Conservation (phyloP, 2,797 vertebrate species). For the Vespertilio murinus region DNA sequence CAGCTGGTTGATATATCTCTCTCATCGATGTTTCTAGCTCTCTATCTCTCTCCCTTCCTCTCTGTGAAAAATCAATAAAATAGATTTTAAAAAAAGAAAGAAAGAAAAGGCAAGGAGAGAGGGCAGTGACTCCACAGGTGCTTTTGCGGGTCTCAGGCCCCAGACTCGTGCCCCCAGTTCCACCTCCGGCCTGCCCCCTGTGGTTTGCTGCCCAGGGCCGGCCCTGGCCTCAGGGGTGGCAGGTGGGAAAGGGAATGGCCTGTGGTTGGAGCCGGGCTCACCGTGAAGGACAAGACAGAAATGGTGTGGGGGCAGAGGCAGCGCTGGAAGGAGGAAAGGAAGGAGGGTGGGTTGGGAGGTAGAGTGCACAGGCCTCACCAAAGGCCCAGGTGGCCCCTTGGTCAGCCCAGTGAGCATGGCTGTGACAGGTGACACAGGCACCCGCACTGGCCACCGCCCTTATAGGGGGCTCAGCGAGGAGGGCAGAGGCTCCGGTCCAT, state of each 20-base stretch:
- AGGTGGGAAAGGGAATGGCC: background rate
- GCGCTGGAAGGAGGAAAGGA: background rate
- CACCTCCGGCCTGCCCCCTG: background rate
- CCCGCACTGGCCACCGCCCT: background rate
- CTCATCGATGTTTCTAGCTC: too few relatives aligned
- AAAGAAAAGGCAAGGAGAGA: background rate
- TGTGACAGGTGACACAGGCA: background rate
- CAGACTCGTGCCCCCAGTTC: fast-evolving
- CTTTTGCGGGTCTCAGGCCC: background rate
- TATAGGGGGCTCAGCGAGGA: background rate
- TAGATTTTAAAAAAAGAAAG: too few relatives aligned
- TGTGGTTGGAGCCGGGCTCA: background rate
- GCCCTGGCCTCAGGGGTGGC: background rate
- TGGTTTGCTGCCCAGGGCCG: background rate
- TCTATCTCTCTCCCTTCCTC: too few relatives aligned
- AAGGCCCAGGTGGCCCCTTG: too few relatives aligned
- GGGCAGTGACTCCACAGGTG: background rate
- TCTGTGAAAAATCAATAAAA: too few relatives aligned
- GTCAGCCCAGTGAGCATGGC: background rate
- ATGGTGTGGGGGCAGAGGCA: background rate
- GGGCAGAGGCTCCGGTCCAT: background rate
- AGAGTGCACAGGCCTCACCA: background rate
- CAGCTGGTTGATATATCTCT: too few relatives aligned
- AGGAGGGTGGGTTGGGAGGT: background rate
- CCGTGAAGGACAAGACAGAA: background rate